Percentiles rank a stretch among this genome's conserved stretches.
Conservation (phyloP, 1,140 invertebrate genomes). For the Acromyrmex charruanus region DNA sequence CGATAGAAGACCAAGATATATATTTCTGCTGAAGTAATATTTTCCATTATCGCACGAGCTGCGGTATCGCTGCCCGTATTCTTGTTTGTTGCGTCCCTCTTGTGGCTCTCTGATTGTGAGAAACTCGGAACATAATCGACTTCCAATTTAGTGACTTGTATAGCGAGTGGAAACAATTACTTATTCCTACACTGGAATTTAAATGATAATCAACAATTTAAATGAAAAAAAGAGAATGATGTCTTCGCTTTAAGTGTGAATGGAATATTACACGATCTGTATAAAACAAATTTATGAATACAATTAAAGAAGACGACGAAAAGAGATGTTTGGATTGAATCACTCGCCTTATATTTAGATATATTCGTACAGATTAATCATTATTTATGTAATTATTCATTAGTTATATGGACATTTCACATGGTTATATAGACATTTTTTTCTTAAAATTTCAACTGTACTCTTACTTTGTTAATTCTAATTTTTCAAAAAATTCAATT, state of each 20-base stretch:
- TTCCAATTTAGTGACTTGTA: neutral
- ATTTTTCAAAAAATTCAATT: neutral
- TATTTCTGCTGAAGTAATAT: constrained; percentile 17
- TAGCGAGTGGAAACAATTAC: neutral
- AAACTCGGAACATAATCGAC: neutral
- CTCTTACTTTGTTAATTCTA: neutral
- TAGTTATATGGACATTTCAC: no score
- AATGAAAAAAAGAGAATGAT: constrained; percentile 10
- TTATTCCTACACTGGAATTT: neutral
- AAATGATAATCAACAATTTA: neutral
- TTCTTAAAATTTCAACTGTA: neutral
- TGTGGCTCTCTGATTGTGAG: neutral
- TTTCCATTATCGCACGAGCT: constrained; percentile 20
- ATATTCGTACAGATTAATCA: neutral
- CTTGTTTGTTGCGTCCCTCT: neutral
- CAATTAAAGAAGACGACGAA: neutral
- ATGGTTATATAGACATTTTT: neutral
- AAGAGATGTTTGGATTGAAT: constrained; percentile 12
- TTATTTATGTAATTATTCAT: constrained; percentile 26
- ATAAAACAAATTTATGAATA: constrained; percentile 20
- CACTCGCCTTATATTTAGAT: neutral
- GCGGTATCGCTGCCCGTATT: neutral
- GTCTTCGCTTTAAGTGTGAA: neutral
- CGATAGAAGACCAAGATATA: neutral
- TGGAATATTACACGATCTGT: neutral